Evolutionary conservation across 2,113 vertebrate species (phyloP), one percentile per base, ranked within the genome.

Genomic region (Podarcis cretensis): DNA sequence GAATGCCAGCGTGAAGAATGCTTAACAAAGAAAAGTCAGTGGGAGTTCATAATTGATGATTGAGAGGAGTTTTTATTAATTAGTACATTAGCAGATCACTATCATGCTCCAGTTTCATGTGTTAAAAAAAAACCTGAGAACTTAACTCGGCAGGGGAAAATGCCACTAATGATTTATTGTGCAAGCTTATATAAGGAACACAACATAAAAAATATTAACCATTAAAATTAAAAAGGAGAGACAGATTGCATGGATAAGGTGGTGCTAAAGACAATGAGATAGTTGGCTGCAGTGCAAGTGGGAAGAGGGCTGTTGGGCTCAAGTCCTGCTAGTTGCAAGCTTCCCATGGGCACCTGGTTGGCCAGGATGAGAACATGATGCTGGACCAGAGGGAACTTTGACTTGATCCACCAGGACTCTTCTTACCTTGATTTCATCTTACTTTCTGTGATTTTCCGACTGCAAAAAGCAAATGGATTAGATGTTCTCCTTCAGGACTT

Each of bases 1-100:
- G 86, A 87, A 77, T 63, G 71, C 37, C 73, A 48, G 21, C 63
- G 6, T 90, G 87, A n/a, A 84, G 84, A 91, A 92, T 75, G 3
- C 35, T 87, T 66, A 35, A 54, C 48, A 54, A 54, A 54, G 2
- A 25, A 74, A 92, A 75, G 71, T 89, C 87, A 40, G 43, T 90
- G 2, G 81, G 2, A 16, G 0, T 0, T 92, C 69, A 71, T 84
- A 84, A 54, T 87, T 91, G 65, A 87, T 71, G 37, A 23, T 16
- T 59, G 66, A 73, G 59, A 69, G 63, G 66, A 59, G 48, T 75
- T 80, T 78, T 87, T 81, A 87, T 87, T 81, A 87, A 87, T 87
- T 73, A 73, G 48, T 59, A 32, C 32, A 37, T 81, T 87, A 87
- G 83, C 14, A 54, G 78, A 87, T 81, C 59, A 78, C 86, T 81